Conservation (phyloP, 2,113 vertebrate genomes). For the Mesembrinibis cayennensis region DNA sequence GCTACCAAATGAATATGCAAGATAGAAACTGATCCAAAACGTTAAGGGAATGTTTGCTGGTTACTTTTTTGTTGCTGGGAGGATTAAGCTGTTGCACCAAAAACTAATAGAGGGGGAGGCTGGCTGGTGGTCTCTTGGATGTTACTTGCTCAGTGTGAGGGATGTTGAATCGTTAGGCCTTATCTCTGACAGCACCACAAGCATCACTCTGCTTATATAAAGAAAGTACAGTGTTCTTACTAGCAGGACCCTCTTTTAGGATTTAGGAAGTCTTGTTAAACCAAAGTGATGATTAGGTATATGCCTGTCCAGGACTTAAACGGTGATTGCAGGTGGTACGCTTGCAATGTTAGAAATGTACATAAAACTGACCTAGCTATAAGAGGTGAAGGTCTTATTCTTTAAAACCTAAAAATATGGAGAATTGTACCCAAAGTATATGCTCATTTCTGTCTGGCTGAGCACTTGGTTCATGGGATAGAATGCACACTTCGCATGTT, state of each 20-base stretch:
- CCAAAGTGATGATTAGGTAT: neutral
- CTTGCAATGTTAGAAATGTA: neutral
- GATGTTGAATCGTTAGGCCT: neutral
- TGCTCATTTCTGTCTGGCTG: neutral
- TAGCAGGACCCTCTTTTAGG: neutral
- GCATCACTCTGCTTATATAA: neutral
- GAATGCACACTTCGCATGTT: neutral
- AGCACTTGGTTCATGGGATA: neutral
- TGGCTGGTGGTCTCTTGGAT: neutral
- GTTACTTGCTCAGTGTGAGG: neutral
- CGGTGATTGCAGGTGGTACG: rapidly evolving
- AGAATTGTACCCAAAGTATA: neutral
- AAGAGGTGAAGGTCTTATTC: neutral
- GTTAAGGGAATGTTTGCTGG: neutral
- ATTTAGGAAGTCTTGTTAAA: neutral
- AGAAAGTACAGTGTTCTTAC: neutral
- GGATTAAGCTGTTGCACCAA: neutral
- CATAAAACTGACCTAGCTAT: neutral
- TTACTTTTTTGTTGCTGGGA: neutral
- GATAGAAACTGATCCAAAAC: neutral
- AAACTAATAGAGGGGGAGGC: neutral
- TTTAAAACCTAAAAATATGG: neutral
- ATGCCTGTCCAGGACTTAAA: neutral
- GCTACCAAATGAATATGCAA: neutral
- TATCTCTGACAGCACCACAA: neutral